phyloP scores from a whole-genome alignment of 2,888 invertebrate species.

The Megastigmus dorsalis region DNA sequence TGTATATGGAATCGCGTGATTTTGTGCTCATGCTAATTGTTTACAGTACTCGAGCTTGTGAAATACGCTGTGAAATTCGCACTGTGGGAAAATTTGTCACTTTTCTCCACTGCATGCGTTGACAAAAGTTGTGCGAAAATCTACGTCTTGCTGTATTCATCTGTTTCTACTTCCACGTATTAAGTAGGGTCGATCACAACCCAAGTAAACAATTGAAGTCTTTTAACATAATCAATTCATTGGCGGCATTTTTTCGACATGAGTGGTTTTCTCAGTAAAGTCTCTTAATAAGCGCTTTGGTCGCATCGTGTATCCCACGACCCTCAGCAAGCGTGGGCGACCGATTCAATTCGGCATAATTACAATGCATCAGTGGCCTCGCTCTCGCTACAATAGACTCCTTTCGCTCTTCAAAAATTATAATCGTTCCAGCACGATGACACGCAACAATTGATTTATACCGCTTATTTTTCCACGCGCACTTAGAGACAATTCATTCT shows the following conservation, averaged over 20 bases:
- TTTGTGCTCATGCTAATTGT: constrained; percentile 15
- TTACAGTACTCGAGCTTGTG: not conserved
- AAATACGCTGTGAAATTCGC: too few species aligned
- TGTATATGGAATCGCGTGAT: not conserved
- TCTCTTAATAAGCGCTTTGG: not conserved
- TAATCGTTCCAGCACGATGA: constrained; percentile 8
- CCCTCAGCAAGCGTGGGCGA: constrained; percentile 12
- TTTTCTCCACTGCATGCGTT: too few species aligned
- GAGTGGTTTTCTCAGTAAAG: not conserved
- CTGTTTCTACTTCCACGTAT: too few species aligned
- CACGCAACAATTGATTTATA: constrained; percentile 16
- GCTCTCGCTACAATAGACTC: not conserved
- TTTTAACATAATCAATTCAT: too few species aligned
- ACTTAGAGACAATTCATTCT: not conserved
- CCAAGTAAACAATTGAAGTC: too few species aligned
- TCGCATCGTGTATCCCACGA: constrained; percentile 13
- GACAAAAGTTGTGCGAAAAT: too few species aligned
- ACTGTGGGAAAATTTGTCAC: too few species aligned
- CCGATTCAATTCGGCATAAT: constrained; percentile 33
- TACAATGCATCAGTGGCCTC: constrained; percentile 18
- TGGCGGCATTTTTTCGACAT: too few species aligned
- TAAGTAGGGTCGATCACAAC: too few species aligned
- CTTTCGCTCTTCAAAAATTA: not conserved
- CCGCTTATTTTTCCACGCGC: too few species aligned
- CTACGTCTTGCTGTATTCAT: too few species aligned